A percentile compares a stretch with the other conserved stretches of the same genome.
Conservation (phyloP, 2,888 invertebrate genomes). For the Phortica okadai region DNA sequence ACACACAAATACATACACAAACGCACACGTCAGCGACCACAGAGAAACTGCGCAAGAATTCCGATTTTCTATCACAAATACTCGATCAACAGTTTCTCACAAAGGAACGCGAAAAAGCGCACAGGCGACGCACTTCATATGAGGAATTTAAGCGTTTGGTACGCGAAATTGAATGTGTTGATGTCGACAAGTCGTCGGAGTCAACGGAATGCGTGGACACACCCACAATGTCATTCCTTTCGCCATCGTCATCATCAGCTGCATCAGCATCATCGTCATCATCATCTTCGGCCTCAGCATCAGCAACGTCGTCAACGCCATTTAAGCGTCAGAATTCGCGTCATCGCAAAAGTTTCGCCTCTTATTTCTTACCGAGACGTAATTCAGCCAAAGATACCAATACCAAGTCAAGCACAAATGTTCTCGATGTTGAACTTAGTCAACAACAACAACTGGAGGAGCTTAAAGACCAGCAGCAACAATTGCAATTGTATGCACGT, state of each 20-base stretch:
- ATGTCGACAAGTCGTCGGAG: constrained; percentile 14
- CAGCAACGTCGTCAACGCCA: constrained; percentile 48
- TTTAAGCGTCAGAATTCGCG: constrained; percentile 74
- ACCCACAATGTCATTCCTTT: constrained; percentile 30
- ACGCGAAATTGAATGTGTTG: constrained; percentile 69
- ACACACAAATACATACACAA: constrained; percentile 11
- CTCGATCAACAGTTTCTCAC: constrained; percentile 72
- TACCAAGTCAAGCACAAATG: constrained; percentile 40
- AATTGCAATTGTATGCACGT: constrained; percentile 47
- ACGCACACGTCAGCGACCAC: constrained; percentile 57
- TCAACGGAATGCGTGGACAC: constrained; percentile 11
- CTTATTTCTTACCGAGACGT: constrained; percentile 64
- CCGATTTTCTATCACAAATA: constrained; percentile 75
- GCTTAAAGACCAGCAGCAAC: constrained; percentile 45
- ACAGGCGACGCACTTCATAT: constrained; percentile 76
- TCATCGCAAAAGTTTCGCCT: constrained; percentile 72
- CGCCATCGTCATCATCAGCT: constrained; percentile 19
- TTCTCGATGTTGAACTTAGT: constrained; percentile 46
- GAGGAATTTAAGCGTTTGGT: constrained; percentile 76
- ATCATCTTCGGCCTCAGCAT: neutral
- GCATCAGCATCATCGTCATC: neutral
- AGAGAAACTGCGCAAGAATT: constrained; percentile 74
- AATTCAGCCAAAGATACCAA: constrained; percentile 60
- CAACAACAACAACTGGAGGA: constrained; percentile 32
- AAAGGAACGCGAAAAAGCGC: constrained; percentile 73